These are phyloP conservation scores for Drosophila yooni DNA, from an alignment of 2,888 invertebrate genomes.

Conservation along the genomic window DNA sequence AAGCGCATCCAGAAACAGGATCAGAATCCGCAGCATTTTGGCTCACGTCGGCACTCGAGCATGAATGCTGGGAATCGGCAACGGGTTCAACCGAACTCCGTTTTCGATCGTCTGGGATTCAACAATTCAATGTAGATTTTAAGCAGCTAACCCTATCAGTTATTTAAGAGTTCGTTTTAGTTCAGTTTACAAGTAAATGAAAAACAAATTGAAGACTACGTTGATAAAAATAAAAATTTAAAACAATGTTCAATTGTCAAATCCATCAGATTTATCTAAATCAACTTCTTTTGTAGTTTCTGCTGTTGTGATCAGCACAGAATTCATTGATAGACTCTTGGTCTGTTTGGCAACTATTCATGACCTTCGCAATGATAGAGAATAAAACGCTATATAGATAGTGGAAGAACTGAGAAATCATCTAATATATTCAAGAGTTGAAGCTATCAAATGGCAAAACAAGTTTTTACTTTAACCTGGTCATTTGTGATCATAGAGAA, in stretches of 20 bases:
- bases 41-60: conserved; percentile 59
- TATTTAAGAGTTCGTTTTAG: conserved; percentile 44
- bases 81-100: conserved; percentile 60
- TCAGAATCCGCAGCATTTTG: conserved; percentile 13
- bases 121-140: conserved; percentile 67
- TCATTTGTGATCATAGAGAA: background rate
- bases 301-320: background rate
- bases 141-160: conserved; percentile 16
- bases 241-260: background rate
- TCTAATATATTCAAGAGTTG: background rate
- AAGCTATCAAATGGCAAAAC: background rate
- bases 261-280: background rate
- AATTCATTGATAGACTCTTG: background rate
- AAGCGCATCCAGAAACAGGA: conserved; percentile 28
- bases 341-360: background rate
- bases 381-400: background rate
- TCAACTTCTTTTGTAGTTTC: background rate
- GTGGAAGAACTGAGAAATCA: background rate
- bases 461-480: background rate
- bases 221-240: background rate
- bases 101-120: conserved; percentile 83
- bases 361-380: background rate
- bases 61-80: conserved; percentile 49
- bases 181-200: conserved; percentile 30
- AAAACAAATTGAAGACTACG: background rate